Base-by-base conservation (phyloP, 2,888 invertebrate genomes). In the Pyrgus malvae region DNA sequence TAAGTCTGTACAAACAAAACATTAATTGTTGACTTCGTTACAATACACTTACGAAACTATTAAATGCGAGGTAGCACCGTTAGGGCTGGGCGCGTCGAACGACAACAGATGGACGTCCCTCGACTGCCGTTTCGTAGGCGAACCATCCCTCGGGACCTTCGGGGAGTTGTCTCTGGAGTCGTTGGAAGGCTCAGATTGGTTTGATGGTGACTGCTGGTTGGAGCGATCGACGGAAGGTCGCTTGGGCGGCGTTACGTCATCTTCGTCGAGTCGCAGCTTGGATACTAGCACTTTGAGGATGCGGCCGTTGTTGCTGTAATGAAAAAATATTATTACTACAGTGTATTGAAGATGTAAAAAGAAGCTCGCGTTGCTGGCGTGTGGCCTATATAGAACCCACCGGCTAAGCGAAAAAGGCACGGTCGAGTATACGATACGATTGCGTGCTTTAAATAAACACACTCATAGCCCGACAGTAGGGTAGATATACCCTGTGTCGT, bases 1-100 rank as follows among this genome's bases (percentile, higher is more conserved):
- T 27, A 27, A 27, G 9, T 27, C 9, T 27, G 7, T 29, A 0
- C n/a, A 29, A 11, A 29, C 2, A 2, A 11, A 29, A n/a, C n/a
- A n/a, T n/a, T n/a, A n/a, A n/a, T n/a, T n/a, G n/a, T n/a, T n/a
- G n/a, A n/a, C n/a, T n/a, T n/a, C n/a, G n/a, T n/a, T 9, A 7
- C 4, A 44, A 6, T 16, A 25, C 45, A 82, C 84, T 72, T 54
- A 87, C 88, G 75, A 75, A 1, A 86, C 83, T 1, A 85, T 77
- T 27, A 85, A 78, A 0, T 76, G 65, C 0, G 80, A 64, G 55
- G 82, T 80, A 0, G 86, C 76, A 0, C 89, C 89, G 56, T 87
- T 83, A 7, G 87, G 87, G 60, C 86, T 87, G 56, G 89, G 89
- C 33, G 86, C 83, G 67, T 86, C 82, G 65, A 81, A 77, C 3